Conservation (phyloP, 2,888 invertebrate genomes). For the Neoaliturus tenellus region DNA sequence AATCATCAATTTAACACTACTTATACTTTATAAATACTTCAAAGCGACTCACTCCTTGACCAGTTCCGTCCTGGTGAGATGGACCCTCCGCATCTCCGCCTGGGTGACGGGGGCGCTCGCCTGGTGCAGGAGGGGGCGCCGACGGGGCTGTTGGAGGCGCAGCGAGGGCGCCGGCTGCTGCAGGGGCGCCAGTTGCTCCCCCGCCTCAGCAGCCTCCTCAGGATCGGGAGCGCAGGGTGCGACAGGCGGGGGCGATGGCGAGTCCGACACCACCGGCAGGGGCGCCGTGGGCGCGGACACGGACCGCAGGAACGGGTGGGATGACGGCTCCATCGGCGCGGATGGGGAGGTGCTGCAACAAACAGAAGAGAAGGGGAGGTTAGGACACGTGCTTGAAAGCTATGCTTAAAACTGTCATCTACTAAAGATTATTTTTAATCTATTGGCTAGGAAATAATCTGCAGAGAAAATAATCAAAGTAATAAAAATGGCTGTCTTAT, state of each 20-base stretch:
- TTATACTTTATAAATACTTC: background rate
- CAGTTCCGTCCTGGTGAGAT: conserved; percentile 69
- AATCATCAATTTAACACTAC: background rate
- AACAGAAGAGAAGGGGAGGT: conserved; percentile 53
- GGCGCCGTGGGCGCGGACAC: conserved; percentile 73
- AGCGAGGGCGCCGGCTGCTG: conserved; percentile 20
- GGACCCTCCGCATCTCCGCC: conserved; percentile 62
- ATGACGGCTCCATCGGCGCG: conserved; percentile 65
- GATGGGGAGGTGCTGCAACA: conserved; percentile 72
- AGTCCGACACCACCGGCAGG: conserved; percentile 59
- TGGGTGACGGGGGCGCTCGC: conserved; percentile 68
- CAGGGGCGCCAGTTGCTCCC: conserved; percentile 48
- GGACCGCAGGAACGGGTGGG: conserved; percentile 69
- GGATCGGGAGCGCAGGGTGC: conserved; percentile 65
- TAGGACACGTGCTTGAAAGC: too few species aligned
- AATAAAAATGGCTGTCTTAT: too few species aligned
- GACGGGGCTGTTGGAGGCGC: conserved; percentile 65
- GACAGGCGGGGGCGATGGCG: conserved; percentile 66
- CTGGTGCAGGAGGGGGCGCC: conserved; percentile 70
- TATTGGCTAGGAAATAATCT: too few species aligned
- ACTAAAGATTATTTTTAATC: too few species aligned
- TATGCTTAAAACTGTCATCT: too few species aligned
- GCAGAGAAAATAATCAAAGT: too few species aligned
- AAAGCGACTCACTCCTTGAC: conserved; percentile 71
- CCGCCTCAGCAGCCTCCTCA: conserved; percentile 69